phyloP scores from a whole-genome alignment of 2,797 vertebrate genomes.

The Anolis apletophallus region DNA sequence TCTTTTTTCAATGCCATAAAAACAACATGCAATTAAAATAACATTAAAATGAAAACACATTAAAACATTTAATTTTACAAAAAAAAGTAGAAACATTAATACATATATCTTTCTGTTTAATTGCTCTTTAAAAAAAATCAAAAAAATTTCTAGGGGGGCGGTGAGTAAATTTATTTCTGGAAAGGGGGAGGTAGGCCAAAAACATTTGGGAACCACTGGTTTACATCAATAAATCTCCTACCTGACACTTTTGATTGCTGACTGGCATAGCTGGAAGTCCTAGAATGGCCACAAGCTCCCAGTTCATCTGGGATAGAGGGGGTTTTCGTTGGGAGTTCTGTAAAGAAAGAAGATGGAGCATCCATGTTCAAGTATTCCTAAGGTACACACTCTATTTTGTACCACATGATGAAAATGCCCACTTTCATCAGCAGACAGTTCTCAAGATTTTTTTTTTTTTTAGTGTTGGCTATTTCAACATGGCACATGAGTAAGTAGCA shows the following conservation, averaged over 20 bases:
- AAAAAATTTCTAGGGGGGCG: no score
- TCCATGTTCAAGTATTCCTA: neutral
- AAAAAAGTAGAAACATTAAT: no score
- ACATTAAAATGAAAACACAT: no score
- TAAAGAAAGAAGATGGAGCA: conserved; percentile 54
- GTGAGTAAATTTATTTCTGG: no score
- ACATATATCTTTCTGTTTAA: no score
- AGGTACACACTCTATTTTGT: neutral
- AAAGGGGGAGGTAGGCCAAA: no score
- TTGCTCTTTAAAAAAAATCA: no score
- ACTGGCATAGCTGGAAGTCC: conserved; percentile 96
- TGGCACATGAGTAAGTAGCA: neutral
- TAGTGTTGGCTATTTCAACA: neutral
- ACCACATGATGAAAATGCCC: neutral
- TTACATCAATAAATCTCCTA: conserved; percentile 65
- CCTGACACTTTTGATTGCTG: conserved; percentile 98
- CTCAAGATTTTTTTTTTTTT: no score
- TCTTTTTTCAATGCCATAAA: no score
- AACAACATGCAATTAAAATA: no score
- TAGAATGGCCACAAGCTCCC: conserved; percentile 91
- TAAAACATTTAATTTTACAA: no score
- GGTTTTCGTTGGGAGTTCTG: conserved; percentile 89
- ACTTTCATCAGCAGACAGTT: neutral
- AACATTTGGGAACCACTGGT: no score
- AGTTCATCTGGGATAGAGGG: conserved; percentile 90